phyloP scores from a whole-genome alignment of 2,888 invertebrate species.

The Dryobotodes eremita region DNA sequence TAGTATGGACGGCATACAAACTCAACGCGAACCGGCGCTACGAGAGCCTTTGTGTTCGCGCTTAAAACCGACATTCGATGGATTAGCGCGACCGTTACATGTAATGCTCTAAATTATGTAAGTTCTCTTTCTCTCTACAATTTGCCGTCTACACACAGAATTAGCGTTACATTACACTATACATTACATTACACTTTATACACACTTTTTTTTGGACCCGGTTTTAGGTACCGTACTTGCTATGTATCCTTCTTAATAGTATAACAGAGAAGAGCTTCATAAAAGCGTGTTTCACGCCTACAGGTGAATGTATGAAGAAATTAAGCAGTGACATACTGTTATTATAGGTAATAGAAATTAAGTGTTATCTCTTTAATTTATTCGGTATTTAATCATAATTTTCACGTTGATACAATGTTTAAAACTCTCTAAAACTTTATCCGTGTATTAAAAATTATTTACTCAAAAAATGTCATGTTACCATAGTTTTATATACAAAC shows the following conservation, averaged over 20 bases:
- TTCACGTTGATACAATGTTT: neutral
- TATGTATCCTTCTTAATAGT: neutral
- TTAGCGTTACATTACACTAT: too few species aligned
- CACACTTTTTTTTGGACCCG: too few species aligned
- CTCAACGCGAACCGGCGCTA: too few species aligned
- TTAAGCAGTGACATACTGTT: neutral
- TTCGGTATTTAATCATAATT: conserved; percentile 11
- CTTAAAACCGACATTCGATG: too few species aligned
- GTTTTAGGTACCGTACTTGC: neutral
- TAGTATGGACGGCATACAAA: too few species aligned
- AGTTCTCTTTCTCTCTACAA: too few species aligned
- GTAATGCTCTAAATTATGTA: too few species aligned
- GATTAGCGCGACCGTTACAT: too few species aligned
- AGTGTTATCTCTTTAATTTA: conserved; percentile 5
- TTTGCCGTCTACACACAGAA: too few species aligned
- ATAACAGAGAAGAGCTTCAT: neutral
- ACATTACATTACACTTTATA: too few species aligned
- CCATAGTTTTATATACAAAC: conserved; percentile 51
- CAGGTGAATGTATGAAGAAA: neutral
- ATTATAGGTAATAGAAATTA: neutral
- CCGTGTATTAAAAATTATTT: conserved; percentile 7
- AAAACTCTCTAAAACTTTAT: conserved; percentile 6
- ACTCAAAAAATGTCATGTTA: conserved; percentile 18
- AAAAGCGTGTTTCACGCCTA: neutral
- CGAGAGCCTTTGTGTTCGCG: too few species aligned